Conservation (phyloP, 1,140 invertebrate genomes). For the Aphaenogaster floridana region DNA sequence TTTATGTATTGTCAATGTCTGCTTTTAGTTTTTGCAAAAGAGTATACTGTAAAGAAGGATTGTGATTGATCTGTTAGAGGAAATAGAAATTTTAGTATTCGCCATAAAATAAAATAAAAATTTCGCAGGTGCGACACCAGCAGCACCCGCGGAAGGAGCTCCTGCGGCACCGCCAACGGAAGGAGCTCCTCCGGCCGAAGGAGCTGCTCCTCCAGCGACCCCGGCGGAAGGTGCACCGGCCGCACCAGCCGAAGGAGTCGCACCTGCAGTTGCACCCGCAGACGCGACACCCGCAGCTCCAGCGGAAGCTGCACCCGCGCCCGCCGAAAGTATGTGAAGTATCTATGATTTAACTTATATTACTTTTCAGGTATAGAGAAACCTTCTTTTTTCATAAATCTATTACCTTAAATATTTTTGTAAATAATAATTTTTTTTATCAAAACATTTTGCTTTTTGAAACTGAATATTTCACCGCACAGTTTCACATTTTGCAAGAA, state of each 20-base stretch:
- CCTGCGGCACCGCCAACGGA: slow-evolving; percentile 81
- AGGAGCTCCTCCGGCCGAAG: slow-evolving; percentile 83
- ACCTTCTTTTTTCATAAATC: background rate
- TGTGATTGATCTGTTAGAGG: background rate
- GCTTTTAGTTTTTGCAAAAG: background rate
- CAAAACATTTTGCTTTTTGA: background rate
- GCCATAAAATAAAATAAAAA: background rate
- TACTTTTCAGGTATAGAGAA: slow-evolving; percentile 9
- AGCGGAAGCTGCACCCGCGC: slow-evolving; percentile 77
- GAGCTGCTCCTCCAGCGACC: slow-evolving; percentile 79
- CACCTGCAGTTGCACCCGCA: slow-evolving; percentile 76
- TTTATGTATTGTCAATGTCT: background rate
- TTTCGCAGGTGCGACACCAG: slow-evolving; percentile 53
- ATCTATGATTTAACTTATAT: slow-evolving; percentile 42
- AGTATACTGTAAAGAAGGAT: background rate
- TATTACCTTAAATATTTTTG: background rate
- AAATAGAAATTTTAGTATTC: background rate
- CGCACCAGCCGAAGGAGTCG: slow-evolving; percentile 76
- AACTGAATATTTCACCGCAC: background rate
- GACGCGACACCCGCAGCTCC: slow-evolving; percentile 77
- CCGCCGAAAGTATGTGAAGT: slow-evolving; percentile 66
- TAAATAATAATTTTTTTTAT: background rate
- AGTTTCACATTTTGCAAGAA: slow-evolving; percentile 5
- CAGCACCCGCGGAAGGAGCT: slow-evolving; percentile 71
- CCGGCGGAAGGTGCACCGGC: slow-evolving; percentile 84